These are phyloP conservation scores for Furcula furcula DNA, from an alignment of 2,888 invertebrate species.

Conservation along the genomic window DNA sequence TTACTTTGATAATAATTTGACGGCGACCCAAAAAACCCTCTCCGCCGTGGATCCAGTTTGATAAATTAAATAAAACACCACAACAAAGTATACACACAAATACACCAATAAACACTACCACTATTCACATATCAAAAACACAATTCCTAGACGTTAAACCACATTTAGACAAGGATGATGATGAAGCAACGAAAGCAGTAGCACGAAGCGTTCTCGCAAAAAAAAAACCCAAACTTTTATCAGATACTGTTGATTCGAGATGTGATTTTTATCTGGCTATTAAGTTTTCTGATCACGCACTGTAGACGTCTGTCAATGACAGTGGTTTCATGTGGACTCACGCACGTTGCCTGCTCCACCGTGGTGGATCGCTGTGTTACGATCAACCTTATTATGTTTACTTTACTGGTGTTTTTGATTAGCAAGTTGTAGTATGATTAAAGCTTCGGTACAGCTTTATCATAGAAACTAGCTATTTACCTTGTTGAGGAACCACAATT, in stretches of 20 bases:
- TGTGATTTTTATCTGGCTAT: slow-evolving; percentile 52
- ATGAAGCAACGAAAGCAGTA: background rate
- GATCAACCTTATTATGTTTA: slow-evolving; percentile 12
- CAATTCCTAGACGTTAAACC: too few relatives aligned
- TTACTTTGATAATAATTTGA: slow-evolving; percentile 40
- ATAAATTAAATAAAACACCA: slow-evolving; percentile 14
- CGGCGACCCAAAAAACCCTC: slow-evolving; percentile 50
- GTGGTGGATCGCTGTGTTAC: slow-evolving; percentile 22
- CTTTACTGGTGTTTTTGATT: background rate
- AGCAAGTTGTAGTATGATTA: slow-evolving; percentile 1
- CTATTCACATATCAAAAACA: slow-evolving; percentile 13
- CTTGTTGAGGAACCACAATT: too few relatives aligned
- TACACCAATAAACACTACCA: slow-evolving; percentile 21
- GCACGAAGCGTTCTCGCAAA: background rate
- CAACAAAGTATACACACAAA: slow-evolving; percentile 19
- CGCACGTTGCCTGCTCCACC: too few relatives aligned
- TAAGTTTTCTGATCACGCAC: slow-evolving; percentile 65
- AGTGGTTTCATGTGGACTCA: slow-evolving; percentile 22
- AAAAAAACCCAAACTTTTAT: background rate
- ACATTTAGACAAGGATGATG: background rate
- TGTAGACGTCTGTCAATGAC: slow-evolving; percentile 41
- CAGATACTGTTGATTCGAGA: slow-evolving; percentile 28
- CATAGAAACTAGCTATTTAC: too few relatives aligned
- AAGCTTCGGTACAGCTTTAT: slow-evolving; percentile 12
- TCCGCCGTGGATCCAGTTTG: slow-evolving; percentile 62